Base-by-base conservation (phyloP, 92 coral and sea anemone species). In the Anthopleura xanthogrammica region DNA sequence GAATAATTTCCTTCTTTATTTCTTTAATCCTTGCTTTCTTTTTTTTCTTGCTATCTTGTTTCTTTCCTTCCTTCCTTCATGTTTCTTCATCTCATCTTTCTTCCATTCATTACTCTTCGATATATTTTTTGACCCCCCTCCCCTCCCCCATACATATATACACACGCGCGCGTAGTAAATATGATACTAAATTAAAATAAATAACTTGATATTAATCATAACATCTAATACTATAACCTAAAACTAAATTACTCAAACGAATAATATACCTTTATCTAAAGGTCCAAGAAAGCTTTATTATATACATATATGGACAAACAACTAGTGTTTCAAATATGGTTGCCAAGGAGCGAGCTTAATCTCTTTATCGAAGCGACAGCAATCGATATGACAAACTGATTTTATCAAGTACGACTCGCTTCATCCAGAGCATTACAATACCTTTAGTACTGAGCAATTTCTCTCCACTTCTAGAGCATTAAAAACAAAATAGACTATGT, bases 121-220 rank as follows among this genome's bases (percentile, higher is more conserved):
- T 5, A 19, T 54, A 54, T 29, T 41, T 14, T 16, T 54, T 14
- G 55, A 19, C 80, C 55, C 60, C 40, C 24, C 24, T 1, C 36
- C 36, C 36, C 36, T 29, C 36, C 12, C 68, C 22, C 74, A 41
- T 9, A 46, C 50, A 46, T 9, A 83, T 87, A 71, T 78, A 88
- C 87, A 83, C 39, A 13, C 60, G 68, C 48, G 80, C 72, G 70
- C 79, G 66, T 46, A 82, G 84, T 78, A 86, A 76, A 70, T 86
- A 86, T 22, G 76, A 82, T 16, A 22, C 36, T 17, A 10, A 54
- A 10, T 54, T 3, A 11, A 54, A 54, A 54, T 12, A 54, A 54
- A 54, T 54, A 2, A 54, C 14, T 54, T 13, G 16, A 54, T 16
- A 50, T 50, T 46, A 46, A 46, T 5, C 9, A 46, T 6, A 54